A percentile compares a stretch with the other conserved stretches of the same genome.
Conservation (phyloP, 1,140 invertebrate species). For the Temnothorax nylanderi region DNA sequence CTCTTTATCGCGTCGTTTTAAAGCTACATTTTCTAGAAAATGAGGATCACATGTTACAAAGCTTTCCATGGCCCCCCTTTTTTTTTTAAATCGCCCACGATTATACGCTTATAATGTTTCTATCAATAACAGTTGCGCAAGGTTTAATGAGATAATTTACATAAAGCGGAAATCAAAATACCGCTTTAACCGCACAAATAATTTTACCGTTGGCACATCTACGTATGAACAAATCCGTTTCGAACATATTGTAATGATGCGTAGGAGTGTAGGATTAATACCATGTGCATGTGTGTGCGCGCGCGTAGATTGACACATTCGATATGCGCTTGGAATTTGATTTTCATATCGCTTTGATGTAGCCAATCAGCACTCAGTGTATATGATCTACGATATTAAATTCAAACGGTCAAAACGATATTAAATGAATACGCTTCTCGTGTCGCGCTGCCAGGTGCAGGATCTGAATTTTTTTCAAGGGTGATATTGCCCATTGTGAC, state of each 20-base stretch:
- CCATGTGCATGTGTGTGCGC: too few species aligned
- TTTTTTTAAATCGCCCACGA: background rate
- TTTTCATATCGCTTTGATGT: slow-evolving; percentile 52
- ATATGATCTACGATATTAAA: slow-evolving; percentile 15
- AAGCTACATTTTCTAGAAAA: background rate
- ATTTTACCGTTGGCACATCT: background rate
- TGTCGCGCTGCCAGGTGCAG: slow-evolving; percentile 16
- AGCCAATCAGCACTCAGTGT: slow-evolving; percentile 14
- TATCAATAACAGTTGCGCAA: background rate
- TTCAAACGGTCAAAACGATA: slow-evolving; percentile 26
- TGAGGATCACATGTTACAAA: background rate
- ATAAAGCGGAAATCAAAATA: slow-evolving; percentile 25
- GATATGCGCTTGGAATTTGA: background rate
- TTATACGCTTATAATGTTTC: background rate
- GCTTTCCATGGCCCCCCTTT: background rate
- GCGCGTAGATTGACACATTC: slow-evolving; percentile 2
- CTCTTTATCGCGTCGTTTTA: background rate
- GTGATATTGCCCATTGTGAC: slow-evolving; percentile 4
- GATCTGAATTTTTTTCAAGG: slow-evolving; percentile 13
- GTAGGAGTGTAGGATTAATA: slow-evolving; percentile 3
- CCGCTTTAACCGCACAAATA: slow-evolving; percentile 30
- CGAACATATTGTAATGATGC: background rate
- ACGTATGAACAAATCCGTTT: slow-evolving; percentile 13
- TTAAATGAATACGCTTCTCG: slow-evolving; percentile 27
- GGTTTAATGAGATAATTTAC: slow-evolving; percentile 26